Evolutionary conservation across 1,140 invertebrate genomes (phyloP), one percentile per base, ranked within the genome.

Genomic region (Diachasmimorpha longicaudata): DNA sequence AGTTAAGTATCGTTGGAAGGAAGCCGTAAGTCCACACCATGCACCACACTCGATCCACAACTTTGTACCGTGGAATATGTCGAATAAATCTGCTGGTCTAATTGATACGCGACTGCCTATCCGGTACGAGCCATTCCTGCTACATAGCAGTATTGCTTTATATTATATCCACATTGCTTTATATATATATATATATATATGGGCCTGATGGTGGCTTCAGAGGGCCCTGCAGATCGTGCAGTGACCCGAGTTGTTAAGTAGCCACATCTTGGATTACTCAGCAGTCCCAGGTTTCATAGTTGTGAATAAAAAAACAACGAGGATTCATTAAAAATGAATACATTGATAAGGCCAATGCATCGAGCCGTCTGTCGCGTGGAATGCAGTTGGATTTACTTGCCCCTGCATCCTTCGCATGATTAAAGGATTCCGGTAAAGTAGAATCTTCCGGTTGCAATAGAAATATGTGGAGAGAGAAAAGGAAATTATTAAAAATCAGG

Each of bases 1-100:
- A n/a, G 48, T 52, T 52, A 52, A 52, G 16, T 52, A 52, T 52
- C 14, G 48, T 52, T 52, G 14, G 6, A 52, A 52, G 48, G 48
- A 52, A 52, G 48, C 48, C 48, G 48, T 52, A 52, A 52, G 48
- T 52, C 48, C 48, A 52, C 44, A 46, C 44, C 44, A 46, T 25
- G 19, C 55, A 4, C 4, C 55, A 31, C 31, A 31, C 31, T 58
- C 23, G 55, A 58, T 58, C 55, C 16, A 79, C 75, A 81, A 82
- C 79, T 83, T 81, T 81, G 78, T 66, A 74, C 75, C 76, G 73
- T 52, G 73, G 74, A 81, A 82, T 83, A 84, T 83, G 80, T 80
- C 77, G 73, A 84, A 84, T 84, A 85, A 85, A 85, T 84, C 83
- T 80, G 82, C 81, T 81, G 84, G 83, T 84, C 84, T 84, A 85